These are phyloP conservation scores for Micromesistius poutassou DNA, from an alignment of 2,797 vertebrate genomes.

Conservation along the genomic window DNA sequence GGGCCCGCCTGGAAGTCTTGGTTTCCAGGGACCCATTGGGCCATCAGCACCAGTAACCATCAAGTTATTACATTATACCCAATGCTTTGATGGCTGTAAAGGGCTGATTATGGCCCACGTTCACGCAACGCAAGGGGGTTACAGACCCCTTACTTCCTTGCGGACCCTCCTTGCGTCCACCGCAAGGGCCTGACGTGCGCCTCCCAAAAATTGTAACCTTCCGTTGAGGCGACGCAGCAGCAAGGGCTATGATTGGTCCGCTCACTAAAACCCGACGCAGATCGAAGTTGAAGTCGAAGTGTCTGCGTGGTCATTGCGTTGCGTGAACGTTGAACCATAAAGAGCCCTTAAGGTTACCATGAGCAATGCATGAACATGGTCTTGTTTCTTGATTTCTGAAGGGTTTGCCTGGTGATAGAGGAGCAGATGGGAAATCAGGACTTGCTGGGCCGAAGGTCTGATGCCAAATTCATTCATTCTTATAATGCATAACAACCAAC, in stretches of 20 bases:
- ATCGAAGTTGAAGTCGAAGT: no score
- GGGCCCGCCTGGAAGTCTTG: conserved; percentile 64
- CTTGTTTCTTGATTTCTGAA: conserved; percentile 38
- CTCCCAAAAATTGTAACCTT: no score
- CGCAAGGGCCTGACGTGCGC: no score
- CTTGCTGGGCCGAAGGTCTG: conserved; percentile 65
- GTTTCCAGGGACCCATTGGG: conserved; percentile 60
- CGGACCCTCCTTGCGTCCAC: no score
- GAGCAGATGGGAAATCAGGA: conserved; percentile 61
- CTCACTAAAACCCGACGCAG: no score
- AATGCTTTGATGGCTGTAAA: neutral
- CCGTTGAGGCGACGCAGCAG: no score
- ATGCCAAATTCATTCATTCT: conserved; percentile 15
- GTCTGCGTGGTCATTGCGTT: no score
- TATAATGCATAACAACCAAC: conserved; percentile 2
- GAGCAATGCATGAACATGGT: neutral
- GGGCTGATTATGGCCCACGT: no score
- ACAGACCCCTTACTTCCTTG: no score
- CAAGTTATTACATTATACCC: neutral
- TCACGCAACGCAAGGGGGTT: no score
- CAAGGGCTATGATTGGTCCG: no score
- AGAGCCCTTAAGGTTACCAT: neutral
- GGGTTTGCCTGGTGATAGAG: conserved; percentile 65
- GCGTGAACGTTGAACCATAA: no score
- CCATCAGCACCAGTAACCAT: conserved; percentile 56